Percentiles rank a stretch among this genome's conserved stretches.
Conservation (phyloP, 1,140 invertebrate genomes). For the Scaptodrosophila lebanonensis region DNA sequence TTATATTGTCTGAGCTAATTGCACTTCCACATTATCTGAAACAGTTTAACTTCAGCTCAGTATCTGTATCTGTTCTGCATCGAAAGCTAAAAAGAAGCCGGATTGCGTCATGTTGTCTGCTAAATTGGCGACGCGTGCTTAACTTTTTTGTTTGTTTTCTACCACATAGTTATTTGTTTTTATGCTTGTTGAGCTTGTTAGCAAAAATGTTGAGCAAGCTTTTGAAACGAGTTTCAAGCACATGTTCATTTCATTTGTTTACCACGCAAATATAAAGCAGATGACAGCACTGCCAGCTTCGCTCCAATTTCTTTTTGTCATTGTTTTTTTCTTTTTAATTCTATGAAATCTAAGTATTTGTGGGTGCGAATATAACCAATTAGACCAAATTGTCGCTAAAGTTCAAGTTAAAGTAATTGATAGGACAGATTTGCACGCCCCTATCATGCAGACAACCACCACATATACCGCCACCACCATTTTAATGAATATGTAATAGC, state of each 20-base stretch:
- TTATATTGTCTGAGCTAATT: conserved; percentile 1
- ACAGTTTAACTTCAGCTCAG: conserved; percentile 39
- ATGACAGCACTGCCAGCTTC: background rate
- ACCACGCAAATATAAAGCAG: conserved; percentile 34
- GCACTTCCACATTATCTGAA: too few species aligned
- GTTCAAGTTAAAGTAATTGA: too few species aligned
- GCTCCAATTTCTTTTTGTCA: conserved; percentile 6
- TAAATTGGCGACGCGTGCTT: too few species aligned
- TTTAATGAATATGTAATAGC: conserved; percentile 70
- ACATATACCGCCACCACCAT: conserved; percentile 25
- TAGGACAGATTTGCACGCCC: too few species aligned
- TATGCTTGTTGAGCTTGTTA: background rate
- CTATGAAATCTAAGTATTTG: too few species aligned
- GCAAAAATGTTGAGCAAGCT: too few species aligned
- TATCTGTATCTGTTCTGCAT: conserved; percentile 30
- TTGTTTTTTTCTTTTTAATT: too few species aligned
- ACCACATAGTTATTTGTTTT: conserved; percentile 2
- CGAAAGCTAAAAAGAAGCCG: conserved; percentile 14
- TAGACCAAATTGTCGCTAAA: too few species aligned
- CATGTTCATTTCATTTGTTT: conserved; percentile 47
- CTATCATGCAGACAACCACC: too few species aligned
- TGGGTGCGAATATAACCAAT: too few species aligned
- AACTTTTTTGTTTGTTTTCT: too few species aligned
- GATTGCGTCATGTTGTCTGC: conserved; percentile 44
- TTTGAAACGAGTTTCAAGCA: conserved; percentile 61